Conservation (phyloP, 2,113 vertebrate genomes). For the Electrona antarctica region DNA sequence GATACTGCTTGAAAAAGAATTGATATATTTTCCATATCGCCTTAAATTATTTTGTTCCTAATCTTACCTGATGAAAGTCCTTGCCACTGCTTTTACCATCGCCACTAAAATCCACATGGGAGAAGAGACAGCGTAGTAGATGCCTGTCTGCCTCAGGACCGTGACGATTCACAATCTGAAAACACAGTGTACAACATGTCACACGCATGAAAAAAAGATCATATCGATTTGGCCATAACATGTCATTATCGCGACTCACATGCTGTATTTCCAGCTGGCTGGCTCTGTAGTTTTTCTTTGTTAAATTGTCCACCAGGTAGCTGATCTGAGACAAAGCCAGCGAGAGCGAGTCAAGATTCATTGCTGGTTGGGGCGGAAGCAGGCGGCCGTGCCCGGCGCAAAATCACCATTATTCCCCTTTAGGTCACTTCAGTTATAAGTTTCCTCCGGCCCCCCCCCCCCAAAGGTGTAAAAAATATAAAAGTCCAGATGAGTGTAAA, state of each 20-base stretch:
- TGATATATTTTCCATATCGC: no score
- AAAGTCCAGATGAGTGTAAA: conserved; percentile 74
- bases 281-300: conserved; percentile 99
- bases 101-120: conserved; percentile 99
- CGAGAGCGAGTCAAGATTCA: conserved; percentile 99
- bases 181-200: background rate
- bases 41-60: background rate
- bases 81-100: conserved; percentile 99
- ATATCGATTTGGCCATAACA: background rate
- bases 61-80: conserved; percentile 98
- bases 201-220: background rate
- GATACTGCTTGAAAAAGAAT: no score
- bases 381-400: conserved; percentile 99
- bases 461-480: conserved; percentile 81
- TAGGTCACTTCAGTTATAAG: conserved; percentile 99
- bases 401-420: conserved; percentile 99
- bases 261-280: conserved; percentile 99
- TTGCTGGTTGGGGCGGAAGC: conserved; percentile 99
- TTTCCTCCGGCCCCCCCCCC: conserved; percentile 90
- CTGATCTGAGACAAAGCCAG: conserved; percentile 99
- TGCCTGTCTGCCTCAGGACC: conserved; percentile 99
- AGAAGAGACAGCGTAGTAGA: conserved; percentile 99
- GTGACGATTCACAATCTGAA: conserved; percentile 98
- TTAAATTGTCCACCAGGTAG: conserved; percentile 99
- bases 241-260: conserved; percentile 80